Evolutionary conservation across 2,888 invertebrate species (phyloP).

Genomic region (Diarsia rubi): DNA sequence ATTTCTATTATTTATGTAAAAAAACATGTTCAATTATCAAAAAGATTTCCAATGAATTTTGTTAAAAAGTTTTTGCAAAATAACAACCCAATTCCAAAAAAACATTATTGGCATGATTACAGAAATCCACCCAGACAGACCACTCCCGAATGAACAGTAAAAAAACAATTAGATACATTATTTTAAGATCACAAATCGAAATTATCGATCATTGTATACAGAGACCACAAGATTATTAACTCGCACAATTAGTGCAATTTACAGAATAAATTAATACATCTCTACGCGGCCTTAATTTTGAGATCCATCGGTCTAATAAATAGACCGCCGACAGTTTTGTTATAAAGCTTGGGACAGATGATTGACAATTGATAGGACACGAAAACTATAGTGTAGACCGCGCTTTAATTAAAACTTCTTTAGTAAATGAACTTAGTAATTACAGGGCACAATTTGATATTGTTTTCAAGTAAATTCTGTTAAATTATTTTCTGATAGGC

Average conservation of each 20-base stretch:
- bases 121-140: neutral
- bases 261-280: conserved; percentile 18
- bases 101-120: neutral
- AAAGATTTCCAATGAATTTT: neutral
- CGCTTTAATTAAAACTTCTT: conserved; percentile 57
- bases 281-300: conserved; percentile 49
- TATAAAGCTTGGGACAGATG: conserved; percentile 56
- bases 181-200: neutral
- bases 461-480: conserved; percentile 29
- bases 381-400: conserved; percentile 29
- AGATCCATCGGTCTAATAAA: conserved; percentile 41
- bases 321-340: conserved; percentile 48
- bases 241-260: conserved; percentile 28
- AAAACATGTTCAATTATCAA: too few species aligned
- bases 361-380: conserved; percentile 56
- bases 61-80: too few species aligned
- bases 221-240: conserved; percentile 31
- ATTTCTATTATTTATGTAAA: neutral
- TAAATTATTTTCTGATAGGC: neutral
- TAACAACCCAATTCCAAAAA: too few species aligned
- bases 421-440: conserved; percentile 44
- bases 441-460: conserved; percentile 18
- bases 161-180: neutral
- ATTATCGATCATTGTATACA: neutral
- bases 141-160: neutral